Percentiles rank a stretch among this genome's conserved stretches.
Conservation (phyloP, 35 echinoderm and acorn worm genomes). For the Apostichopus parvimensis region DNA sequence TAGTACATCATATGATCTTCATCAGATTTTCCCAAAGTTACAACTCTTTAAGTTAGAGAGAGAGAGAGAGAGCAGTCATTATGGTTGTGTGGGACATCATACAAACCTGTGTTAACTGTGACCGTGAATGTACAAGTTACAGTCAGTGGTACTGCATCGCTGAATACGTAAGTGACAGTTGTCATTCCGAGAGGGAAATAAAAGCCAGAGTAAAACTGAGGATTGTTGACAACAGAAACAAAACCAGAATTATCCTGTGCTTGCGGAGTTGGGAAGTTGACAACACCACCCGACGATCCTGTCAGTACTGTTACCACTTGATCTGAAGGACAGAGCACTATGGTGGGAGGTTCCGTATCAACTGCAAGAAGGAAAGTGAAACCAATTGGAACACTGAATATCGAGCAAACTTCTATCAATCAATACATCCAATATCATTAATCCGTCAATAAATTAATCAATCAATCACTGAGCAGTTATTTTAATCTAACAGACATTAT, state of each 20-base stretch:
- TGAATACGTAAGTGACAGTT: constrained; percentile 26
- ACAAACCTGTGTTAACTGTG: constrained; percentile 24
- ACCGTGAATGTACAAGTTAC: constrained; percentile 2
- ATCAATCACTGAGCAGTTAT: no score
- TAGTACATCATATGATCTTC: no score
- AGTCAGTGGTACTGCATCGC: constrained; percentile 33
- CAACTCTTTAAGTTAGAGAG: no score
- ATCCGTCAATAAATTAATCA: no score
- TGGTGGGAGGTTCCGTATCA: background rate
- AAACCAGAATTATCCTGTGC: constrained; percentile 39
- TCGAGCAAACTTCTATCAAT: no score
- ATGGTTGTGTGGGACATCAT: no score
- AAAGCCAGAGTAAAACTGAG: constrained; percentile 25
- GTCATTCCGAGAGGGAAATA: constrained; percentile 47
- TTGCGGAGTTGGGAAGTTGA: background rate
- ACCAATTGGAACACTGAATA: no score
- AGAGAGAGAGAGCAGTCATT: no score
- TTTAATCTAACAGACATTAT: no score
- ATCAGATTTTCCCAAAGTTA: no score
- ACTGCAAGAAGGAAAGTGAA: no score
- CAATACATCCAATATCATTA: no score
- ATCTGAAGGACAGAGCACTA: constrained; percentile 2
- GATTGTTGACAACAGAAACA: constrained; percentile 3
- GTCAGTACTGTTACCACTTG: background rate
- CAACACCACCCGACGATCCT: constrained; percentile 21